These are phyloP conservation scores for Gallirallus australis DNA, from an alignment of 2,797 vertebrate genomes.

Conservation along the genomic window DNA sequence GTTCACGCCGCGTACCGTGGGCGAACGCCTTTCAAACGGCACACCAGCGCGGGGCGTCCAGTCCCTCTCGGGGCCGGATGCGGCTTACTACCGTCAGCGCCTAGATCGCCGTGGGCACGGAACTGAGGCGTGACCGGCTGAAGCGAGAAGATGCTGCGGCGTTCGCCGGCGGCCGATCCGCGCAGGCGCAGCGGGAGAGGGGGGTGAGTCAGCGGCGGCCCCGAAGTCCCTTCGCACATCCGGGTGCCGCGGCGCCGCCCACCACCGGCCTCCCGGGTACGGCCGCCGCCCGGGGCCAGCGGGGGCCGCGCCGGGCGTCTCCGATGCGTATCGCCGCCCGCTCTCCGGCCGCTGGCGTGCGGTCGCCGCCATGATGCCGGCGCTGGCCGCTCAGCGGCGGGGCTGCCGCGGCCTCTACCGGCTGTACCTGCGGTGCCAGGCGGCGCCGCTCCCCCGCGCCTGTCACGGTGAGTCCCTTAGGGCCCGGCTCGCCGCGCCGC, in stretches of 20 bases:
- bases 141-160: fast-evolving
- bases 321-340: neutral
- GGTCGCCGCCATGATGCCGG: slow-evolving; percentile 75
- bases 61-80: too few relatives aligned
- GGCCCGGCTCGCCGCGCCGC: neutral
- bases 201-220: neutral
- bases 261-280: neutral
- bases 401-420: slow-evolving; percentile 73
- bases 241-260: neutral
- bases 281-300: neutral
- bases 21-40: fast-evolving
- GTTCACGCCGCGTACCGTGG: fast-evolving
- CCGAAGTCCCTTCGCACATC: neutral
- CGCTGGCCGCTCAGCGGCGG: slow-evolving; percentile 74
- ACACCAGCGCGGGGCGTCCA: fast-evolving
- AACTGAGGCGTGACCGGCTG: neutral
- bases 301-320: neutral
- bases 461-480: slow-evolving; percentile 72
- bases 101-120: neutral
- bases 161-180: neutral
- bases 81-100: too few relatives aligned
- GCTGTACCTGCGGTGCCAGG: slow-evolving; percentile 69
- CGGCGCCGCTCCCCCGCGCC: slow-evolving; percentile 10
- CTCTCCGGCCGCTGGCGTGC: neutral
- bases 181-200: neutral